Conservation (phyloP, 2,113 vertebrate species). For the Eulemur rufifrons region DNA sequence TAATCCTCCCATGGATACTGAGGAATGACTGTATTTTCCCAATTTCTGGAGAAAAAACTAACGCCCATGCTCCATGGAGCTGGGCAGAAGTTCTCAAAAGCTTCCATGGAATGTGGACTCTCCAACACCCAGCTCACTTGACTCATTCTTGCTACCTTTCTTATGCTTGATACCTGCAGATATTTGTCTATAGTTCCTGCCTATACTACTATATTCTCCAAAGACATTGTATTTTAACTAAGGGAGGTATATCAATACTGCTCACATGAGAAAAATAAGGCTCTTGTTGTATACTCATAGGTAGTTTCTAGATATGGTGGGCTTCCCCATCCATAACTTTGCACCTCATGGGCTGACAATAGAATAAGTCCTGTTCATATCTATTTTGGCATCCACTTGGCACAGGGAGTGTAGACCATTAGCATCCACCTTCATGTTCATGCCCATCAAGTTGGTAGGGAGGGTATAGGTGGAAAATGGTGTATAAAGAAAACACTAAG, state of each 20-base stretch:
- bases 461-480: accelerated
- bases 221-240: not conserved
- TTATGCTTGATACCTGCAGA: not conserved
- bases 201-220: not conserved
- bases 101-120: not conserved
- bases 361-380: accelerated
- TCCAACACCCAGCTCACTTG: accelerated
- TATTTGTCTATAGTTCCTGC: not conserved
- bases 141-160: not conserved
- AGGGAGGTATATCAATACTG: not conserved
- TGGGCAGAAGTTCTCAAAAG: not conserved
- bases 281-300: not conserved
- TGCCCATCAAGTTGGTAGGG: not conserved
- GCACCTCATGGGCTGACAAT: not conserved
- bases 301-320: not conserved
- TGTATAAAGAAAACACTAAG: not conserved
- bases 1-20: not conserved
- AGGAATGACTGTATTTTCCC: not conserved
- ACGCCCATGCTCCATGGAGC: not conserved
- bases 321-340: not conserved
- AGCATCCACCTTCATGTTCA: accelerated
- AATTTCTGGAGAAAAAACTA: not conserved
- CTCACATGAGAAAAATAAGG: not conserved
- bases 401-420: not conserved
- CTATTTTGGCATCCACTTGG: not conserved